These are phyloP conservation scores for Chaetura pelagica DNA, from an alignment of 2,113 vertebrate genomes.

Conservation along the genomic window DNA sequence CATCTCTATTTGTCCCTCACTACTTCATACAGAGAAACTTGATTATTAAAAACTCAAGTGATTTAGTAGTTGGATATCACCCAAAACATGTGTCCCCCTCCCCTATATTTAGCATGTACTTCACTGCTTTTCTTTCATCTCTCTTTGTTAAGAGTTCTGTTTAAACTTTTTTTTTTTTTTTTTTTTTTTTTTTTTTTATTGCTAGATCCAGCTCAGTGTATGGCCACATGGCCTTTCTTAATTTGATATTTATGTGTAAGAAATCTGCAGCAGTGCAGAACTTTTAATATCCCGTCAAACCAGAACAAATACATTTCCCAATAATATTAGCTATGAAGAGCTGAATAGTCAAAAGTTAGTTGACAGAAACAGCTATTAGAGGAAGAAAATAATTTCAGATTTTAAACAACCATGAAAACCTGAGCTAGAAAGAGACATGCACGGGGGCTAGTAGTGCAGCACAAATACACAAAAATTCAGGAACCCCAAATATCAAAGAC, in stretches of 20 bases:
- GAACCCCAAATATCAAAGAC: neutral
- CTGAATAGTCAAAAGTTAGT: neutral
- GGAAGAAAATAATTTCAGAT: neutral
- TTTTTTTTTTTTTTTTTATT: neutral
- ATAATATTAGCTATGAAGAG: neutral
- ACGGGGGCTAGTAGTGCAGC: neutral
- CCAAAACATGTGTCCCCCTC: neutral
- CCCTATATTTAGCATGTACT: neutral
- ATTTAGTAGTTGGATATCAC: neutral
- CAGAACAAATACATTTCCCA: neutral
- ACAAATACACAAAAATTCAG: neutral
- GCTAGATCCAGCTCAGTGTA: neutral
- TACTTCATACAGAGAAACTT: neutral
- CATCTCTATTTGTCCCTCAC: neutral
- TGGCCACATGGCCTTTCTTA: neutral
- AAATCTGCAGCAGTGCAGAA: neutral
- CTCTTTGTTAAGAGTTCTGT: neutral
- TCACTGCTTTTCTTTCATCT: neutral
- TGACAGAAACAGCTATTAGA: neutral
- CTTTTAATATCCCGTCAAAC: neutral
- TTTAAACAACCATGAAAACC: neutral
- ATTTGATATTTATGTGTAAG: neutral
- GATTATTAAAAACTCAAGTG: neutral
- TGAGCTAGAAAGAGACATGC: neutral
- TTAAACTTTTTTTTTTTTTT: neutral